Base-by-base conservation (phyloP, 2,888 invertebrate genomes). In the Phasia obesa region DNA sequence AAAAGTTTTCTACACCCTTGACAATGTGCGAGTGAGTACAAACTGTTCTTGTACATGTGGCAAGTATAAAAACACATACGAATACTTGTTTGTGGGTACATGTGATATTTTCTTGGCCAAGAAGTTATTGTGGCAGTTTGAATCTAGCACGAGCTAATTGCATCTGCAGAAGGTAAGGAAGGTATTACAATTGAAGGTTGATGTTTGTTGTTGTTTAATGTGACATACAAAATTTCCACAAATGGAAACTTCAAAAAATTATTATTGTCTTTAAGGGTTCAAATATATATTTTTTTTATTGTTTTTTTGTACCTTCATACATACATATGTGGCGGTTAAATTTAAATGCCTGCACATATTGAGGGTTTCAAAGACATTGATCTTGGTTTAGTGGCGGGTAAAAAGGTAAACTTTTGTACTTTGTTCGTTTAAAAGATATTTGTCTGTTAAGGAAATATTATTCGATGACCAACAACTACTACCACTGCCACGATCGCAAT, bases 101-200 rank as follows among this genome's bases (percentile, higher is more conserved):
- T 31, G n/a, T 55, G 64, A 15, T 64, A 53, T 38, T 69, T 62
- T 49, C 74, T 79, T 79, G 75, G 65, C 75, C 78, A 59, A 67
- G 21, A 67, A 53, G 35, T 27, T 47, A 65, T 59, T 55, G 17
- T 53, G 65, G 5, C 38, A 55, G 57, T 53, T 51, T 23, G 55
- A 60, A 65, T 74, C 57, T 69, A 76, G 79, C 83, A 81, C 77
- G 78, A 75, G 84, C 78, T 84, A 79, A 84, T 84, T 70, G 81
- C 78, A 84, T 81, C 84, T 75, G 81, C 78, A 62, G 57, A 55
- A 60, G 42, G 74, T 67, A 71, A 84, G 78, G 44, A 71, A 84
- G 78, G 44, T 60, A 65, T 64, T 21, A 31, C 35, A 35, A 78
- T 62, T 47, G 65, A 78, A 81, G 74, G 69, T 44, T 75, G 53